A percentile compares a stretch with the other conserved stretches of the same genome.
These are phyloP conservation scores for Sarcophilus harrisii DNA, from an alignment of 2,797 vertebrate species.

Conservation along the genomic window DNA sequence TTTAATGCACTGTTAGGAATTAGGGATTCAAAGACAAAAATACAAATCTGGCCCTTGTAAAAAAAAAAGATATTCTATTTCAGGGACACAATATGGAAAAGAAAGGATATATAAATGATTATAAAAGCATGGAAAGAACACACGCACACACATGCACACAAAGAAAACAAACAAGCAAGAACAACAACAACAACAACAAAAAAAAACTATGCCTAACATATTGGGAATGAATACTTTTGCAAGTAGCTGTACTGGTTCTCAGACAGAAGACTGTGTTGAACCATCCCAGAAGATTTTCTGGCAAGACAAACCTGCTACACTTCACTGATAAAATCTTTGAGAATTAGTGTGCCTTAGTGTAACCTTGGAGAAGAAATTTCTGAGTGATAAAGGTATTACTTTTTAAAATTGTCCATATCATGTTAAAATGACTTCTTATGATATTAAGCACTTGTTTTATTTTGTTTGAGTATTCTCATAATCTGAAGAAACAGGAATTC, in stretches of 20 bases:
- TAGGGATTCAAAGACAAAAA: background rate
- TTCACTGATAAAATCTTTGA: background rate
- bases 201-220: background rate
- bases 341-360: background rate
- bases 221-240: background rate
- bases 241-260: background rate
- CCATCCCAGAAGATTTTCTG: background rate
- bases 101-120: background rate
- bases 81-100: background rate
- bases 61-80: background rate
- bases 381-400: background rate
- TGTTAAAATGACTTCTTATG: background rate
- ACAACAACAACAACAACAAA: too few relatives aligned
- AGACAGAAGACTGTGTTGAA: background rate
- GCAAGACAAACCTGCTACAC: background rate
- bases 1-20: background rate
- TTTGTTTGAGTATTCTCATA: background rate
- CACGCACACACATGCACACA: too few relatives aligned
- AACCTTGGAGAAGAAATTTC: background rate
- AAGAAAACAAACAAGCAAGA: too few relatives aligned
- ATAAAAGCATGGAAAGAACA: background rate
- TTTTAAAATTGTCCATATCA: background rate
- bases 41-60: background rate
- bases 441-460: background rate
- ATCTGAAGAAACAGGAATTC: background rate